Evolutionary conservation across 2,113 vertebrate species (phyloP), one percentile per base, ranked within the genome.

Genomic region (Lasiurus borealis): DNA sequence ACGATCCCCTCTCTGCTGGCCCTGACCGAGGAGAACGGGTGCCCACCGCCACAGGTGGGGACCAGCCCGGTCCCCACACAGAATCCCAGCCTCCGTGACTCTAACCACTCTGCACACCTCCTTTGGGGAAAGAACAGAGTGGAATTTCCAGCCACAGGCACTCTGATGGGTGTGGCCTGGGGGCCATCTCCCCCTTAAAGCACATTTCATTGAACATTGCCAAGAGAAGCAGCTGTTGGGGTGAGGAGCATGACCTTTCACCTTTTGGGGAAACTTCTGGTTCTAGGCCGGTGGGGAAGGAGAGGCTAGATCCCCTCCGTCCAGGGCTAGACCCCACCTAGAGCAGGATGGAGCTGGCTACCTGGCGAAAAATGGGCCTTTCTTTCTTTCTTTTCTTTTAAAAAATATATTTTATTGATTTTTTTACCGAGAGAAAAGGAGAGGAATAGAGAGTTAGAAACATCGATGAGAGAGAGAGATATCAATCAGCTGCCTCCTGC

Each of bases 131-230:
- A 91, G 29, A 29, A 4, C 2, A 6, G n/a, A 48, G 44, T 18
- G 34, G 68, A 25, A 16, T 72, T 72, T 83, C 82, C 52, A 73
- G 72, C 18, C 29, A 8, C 11, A 0, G 1, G 71, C 14, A 13
- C 72, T n/a, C 1, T 6, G 18, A 73, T 27, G 14, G 6, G 16
- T 7, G 0, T 8, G 14, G 66, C 18, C 36, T 40, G 15, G 62
- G 7, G n/a, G 48, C 44, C 77, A 23, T 68, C 18, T 59, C 52
- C 46, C 36, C 14, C 14, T 15, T 40, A 66, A n/a, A 40, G 31
- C 11, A 1, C 8, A 21, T 3, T 21, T 86, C 40, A 34, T 0
- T n/a, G 46, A 66, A 29, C 18, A 0, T 6, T 14, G 50, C 27
- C 44, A 46, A 44, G 73, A 44, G 23, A 59, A 21, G 46, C 40